Evolutionary conservation across 2,797 vertebrate genomes (phyloP), one percentile per base, ranked within the genome.

Genomic region (Basileuterus tristriatus): DNA sequence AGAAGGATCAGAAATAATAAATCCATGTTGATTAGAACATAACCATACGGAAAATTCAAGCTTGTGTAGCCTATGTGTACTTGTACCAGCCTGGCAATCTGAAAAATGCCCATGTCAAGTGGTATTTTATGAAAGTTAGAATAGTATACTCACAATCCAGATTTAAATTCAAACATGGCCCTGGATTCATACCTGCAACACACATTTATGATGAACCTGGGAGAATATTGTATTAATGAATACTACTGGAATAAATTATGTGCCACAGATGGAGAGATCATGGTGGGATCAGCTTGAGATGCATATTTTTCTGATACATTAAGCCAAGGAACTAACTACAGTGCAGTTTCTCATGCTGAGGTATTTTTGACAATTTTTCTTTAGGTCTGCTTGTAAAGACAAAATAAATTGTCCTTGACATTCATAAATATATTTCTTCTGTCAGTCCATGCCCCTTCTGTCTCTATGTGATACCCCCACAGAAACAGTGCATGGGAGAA

Each of bases 311-410:
- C 84, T 86, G 37, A 92, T 86, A 72, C 26, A 34, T 79, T 83
- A 91, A 90, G 32, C 37, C 55, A 59, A 63, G 11, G 16, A 36
- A 74, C 36, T 72, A 74, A 80, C 36, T 77, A 65, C 22, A 56
- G 65, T 46, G 41, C 41, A 56, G 55, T 91, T 92, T 83, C 55
- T 89, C 65, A 63, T 78, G 62, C 82, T 83, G 72, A 64, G 71
- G 6, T 81, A 69, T 78, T 91, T 92, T 96, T 90, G 26, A 83
- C 22, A 7, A 74, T 89, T 94, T 96, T 96, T 90, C 55, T 47
- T 81, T 81, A 63, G 17, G 39, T 92, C 69, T 94, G 27, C 59
- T 90, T 92, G 26, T 76, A 91, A 93, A 91, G 32, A 78, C 27
- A 91, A 46, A 92, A 93, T 72, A 92, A 94, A 95, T 88, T 89